A percentile compares a stretch with the other conserved stretches of the same genome.
Conservation (phyloP, 30 jellyfish, hydroid and myxozoan species). For the Chrysaora quinquecirrha region DNA sequence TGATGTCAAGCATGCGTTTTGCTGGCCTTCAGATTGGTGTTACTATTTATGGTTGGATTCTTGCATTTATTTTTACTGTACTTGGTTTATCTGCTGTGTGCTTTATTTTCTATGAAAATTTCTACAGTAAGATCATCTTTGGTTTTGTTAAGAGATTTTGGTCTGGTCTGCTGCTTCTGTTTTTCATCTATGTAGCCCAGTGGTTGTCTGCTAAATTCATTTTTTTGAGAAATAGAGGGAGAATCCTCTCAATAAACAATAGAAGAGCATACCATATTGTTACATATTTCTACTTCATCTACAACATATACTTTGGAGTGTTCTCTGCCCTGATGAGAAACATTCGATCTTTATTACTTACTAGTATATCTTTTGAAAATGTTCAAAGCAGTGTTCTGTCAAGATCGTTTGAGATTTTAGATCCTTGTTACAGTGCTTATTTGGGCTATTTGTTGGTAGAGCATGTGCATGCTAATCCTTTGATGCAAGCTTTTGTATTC, state of each 20-base stretch:
- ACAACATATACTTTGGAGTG: slow-evolving; percentile 61
- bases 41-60: too few species aligned
- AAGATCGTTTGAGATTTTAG: slow-evolving; percentile 27
- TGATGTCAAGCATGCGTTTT: too few species aligned
- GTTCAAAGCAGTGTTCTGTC: slow-evolving; percentile 53
- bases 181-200: background rate
- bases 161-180: background rate
- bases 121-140: background rate
- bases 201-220: background rate
- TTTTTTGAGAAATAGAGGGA: background rate
- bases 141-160: background rate
- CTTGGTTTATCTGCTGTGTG: background rate
- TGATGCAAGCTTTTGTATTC: slow-evolving; percentile 20
- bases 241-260: background rate
- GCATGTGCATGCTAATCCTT: slow-evolving; percentile 69
- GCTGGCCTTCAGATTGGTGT: too few species aligned
- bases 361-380: slow-evolving; percentile 39
- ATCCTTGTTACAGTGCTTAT: slow-evolving; percentile 69
- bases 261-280: slow-evolving; percentile 37
- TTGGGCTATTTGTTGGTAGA: slow-evolving; percentile 57
- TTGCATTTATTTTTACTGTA: background rate
- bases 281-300: slow-evolving; percentile 50
- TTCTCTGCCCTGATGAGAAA: slow-evolving; percentile 36
- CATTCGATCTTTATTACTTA: slow-evolving; percentile 31
- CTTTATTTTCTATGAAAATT: background rate